Percentiles rank a stretch among this genome's conserved stretches.
Conservation (phyloP, 2,888 invertebrate genomes). For the Junonia oenone region DNA sequence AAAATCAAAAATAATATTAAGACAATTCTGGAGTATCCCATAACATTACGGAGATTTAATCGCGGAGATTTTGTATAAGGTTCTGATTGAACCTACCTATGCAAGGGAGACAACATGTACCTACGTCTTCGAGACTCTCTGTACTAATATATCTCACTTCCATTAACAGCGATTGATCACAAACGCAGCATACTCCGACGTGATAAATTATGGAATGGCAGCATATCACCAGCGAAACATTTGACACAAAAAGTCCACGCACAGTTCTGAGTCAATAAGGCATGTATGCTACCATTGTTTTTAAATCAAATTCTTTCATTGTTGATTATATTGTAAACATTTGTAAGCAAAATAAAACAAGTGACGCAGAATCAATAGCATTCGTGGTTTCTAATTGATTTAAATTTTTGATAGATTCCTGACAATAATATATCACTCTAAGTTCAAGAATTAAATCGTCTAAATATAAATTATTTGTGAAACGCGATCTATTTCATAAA, state of each 20-base stretch:
- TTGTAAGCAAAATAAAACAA: slow-evolving; percentile 54
- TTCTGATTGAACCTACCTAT: slow-evolving; percentile 39
- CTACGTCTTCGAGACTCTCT: slow-evolving; percentile 63
- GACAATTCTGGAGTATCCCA: background rate
- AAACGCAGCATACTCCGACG: slow-evolving; percentile 16
- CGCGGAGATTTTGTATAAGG: background rate
- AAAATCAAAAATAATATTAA: slow-evolving; percentile 34
- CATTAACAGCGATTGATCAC: slow-evolving; percentile 43
- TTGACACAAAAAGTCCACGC: slow-evolving; percentile 48
- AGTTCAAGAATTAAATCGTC: no score
- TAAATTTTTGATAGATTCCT: no score
- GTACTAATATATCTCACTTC: slow-evolving; percentile 57
- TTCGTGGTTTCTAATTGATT: no score
- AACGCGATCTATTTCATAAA: no score
- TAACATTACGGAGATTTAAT: background rate
- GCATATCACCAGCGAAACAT: slow-evolving; percentile 32
- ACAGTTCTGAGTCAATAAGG: slow-evolving; percentile 54
- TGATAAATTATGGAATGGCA: slow-evolving; percentile 20
- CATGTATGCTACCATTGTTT: slow-evolving; percentile 63
- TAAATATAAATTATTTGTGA: no score
- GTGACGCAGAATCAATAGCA: slow-evolving; percentile 37
- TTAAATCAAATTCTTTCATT: slow-evolving; percentile 57
- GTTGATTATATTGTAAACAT: slow-evolving; percentile 44
- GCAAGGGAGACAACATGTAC: slow-evolving; percentile 70
- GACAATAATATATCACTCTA: no score